Conservation (phyloP, 1,140 invertebrate species). For the Trypoxylus dichotomus region DNA sequence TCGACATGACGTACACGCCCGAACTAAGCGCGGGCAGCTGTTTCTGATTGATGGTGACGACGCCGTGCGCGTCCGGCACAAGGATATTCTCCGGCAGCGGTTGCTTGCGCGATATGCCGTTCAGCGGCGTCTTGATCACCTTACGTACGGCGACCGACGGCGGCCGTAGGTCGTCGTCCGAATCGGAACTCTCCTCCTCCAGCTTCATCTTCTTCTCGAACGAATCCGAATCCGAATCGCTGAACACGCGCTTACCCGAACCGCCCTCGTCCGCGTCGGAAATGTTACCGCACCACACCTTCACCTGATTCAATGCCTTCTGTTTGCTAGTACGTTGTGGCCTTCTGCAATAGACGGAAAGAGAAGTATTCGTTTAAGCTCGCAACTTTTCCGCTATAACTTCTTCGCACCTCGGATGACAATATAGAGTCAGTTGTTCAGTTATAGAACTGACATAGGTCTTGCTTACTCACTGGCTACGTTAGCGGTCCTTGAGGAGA, state of each 20-base stretch:
- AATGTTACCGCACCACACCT: constrained; percentile 75
- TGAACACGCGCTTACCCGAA: constrained; percentile 40
- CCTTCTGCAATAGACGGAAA: constrained; percentile 55
- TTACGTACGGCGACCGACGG: constrained; percentile 30
- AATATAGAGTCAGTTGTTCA: too few relatives aligned
- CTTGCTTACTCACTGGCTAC: too few relatives aligned
- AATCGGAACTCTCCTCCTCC: constrained; percentile 52
- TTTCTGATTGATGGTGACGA: constrained; percentile 73
- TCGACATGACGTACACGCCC: constrained; percentile 74
- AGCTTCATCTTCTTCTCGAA: constrained; percentile 58
- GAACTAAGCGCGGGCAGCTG: constrained; percentile 69
- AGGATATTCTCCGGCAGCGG: constrained; percentile 46
- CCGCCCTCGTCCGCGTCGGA: constrained; percentile 61
- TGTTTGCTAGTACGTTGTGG: constrained; percentile 77
- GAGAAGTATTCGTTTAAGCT: too few relatives aligned
- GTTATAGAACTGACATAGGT: too few relatives aligned
- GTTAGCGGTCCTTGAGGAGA: too few relatives aligned
- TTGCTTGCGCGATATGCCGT: constrained; percentile 38
- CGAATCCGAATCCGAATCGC: constrained; percentile 55
- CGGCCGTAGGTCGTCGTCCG: constrained; percentile 41
- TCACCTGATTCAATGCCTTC: constrained; percentile 81
- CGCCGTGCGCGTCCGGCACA: constrained; percentile 66
- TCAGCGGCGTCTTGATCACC: constrained; percentile 32
- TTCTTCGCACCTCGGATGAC: too few relatives aligned
- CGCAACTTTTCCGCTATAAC: too few relatives aligned